Base-by-base conservation (phyloP, 2,888 invertebrate genomes). In the Caradrina kadenii region DNA sequence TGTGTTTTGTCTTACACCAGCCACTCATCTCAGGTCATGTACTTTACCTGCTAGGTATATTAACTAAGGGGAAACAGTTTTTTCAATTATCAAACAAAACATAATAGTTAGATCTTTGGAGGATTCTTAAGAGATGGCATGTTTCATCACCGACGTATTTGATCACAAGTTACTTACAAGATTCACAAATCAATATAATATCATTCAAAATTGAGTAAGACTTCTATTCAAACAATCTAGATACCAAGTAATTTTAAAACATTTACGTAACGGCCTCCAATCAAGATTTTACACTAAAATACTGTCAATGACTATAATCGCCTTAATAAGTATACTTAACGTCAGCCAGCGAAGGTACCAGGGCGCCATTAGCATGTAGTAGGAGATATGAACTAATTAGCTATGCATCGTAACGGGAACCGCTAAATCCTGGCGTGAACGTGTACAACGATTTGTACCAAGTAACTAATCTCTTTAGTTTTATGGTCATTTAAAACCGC, bases 351-450 rank as follows among this genome's bases (percentile, higher is more conserved):
- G 62, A 50, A 54, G 59, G 73, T 66, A 70, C 63, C 63, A 79
- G 54, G 65, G 55, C 56, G 13, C 21, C 67, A 82, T 80, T 80
- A 79, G 68, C 82, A 72, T 79, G 71, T 21, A 59, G 42, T n/a
- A 59, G 42, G 66, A 82, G 68, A 79, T 75, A 68, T 52, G 59
- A 56, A 66, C 80, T 80, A 82, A 80, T 82, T 79, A 79, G 65
- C 50, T 69, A 71, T 69, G 61, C 71, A 59, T 56, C 52, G 62
- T 71, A 74, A 75, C 75, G 61, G 74, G 39, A 17, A 42, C 39
- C 60, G 63, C 78, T 66, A 73, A 62, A 71, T 42, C 63, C 50
- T 64, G 53, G 56, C 56, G 55, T 58, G 54, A 60, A n/a, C 55
- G 42, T 45, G 59, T 39, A 31, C 60, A 70, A 63, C 59, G 55